Percentiles rank a stretch among this genome's conserved stretches.
Conservation (phyloP, 2,888 invertebrate species). For the Alcis repandata region DNA sequence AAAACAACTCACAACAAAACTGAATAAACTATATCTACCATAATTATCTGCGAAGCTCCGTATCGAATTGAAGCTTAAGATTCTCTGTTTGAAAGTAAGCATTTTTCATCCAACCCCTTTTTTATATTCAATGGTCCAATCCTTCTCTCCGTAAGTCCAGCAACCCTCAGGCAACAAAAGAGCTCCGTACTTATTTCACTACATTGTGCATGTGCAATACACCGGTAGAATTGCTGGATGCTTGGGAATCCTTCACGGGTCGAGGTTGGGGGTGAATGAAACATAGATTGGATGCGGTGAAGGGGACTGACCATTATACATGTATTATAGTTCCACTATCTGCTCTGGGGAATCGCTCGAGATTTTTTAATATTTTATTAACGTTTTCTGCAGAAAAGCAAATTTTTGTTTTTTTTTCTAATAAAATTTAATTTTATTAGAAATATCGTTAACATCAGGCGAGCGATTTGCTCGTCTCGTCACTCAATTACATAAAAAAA, state of each 20-base stretch:
- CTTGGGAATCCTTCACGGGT: conserved; percentile 68
- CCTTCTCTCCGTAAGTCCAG: conserved; percentile 8
- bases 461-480: too few species aligned
- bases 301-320: conserved; percentile 60
- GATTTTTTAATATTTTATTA: not conserved
- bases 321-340: conserved; percentile 3
- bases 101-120: conserved; percentile 16
- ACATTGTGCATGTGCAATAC: conserved; percentile 70
- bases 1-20: not conserved
- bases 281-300: conserved; percentile 77
- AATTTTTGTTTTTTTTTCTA: too few species aligned
- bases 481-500: too few species aligned
- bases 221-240: conserved; percentile 67
- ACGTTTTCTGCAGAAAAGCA: too few species aligned
- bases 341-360: not conserved
- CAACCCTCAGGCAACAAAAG: conserved; percentile 53
- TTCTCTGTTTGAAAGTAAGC: conserved; percentile 33
- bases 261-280: conserved; percentile 65
- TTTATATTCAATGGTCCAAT: conserved; percentile 19
- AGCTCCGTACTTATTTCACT: conserved; percentile 65
- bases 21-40: not conserved
- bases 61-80: not conserved
- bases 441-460: too few species aligned
- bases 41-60: not conserved
- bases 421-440: not conserved